Base-by-base conservation (phyloP, 2,888 invertebrate species). In the Criorhina ranunculi region DNA sequence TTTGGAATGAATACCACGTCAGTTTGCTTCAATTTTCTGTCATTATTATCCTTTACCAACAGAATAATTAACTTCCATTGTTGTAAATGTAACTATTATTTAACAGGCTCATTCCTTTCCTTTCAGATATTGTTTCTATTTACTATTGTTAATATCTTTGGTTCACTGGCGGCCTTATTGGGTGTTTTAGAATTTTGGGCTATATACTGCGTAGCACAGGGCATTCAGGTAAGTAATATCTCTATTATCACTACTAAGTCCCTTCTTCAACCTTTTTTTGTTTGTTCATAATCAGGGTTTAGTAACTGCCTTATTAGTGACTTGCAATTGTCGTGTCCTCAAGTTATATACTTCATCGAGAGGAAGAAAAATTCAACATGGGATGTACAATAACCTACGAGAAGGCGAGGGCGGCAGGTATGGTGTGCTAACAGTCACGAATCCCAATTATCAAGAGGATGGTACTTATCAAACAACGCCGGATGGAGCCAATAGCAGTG, bases 281-380 rank as follows among this genome's bases (percentile, higher is more conserved):
- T n/a, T n/a, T n/a, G n/a, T 17, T 55, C 11, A 17, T 59, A 62
- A 42, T 72, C 92, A 95, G 92, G 95, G 95, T 44, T 93, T 95
- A 79, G 92, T 94, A 86, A 93, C 95, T 70, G 93, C 94, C 12
- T 91, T 94, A 88, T 92, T 94, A 79, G 94, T 94, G 66, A 94
- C 94, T 24, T 94, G 94, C 90, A 94, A 94, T 90, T 94, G 94
- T 88, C 92, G 93, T 87, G 89, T 92, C 35, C 76, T 88, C 15
- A 88, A 88, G 67, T 60, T 88, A 11, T 88, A 88, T 55, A 88
- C 88, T 6, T 86, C 87, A n/a, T 86, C 88, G 5, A 82, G 87
- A 51, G 86, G 87, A 15, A 87, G 83, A 1, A 88, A 88, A 66
- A 86, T 87, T 60, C 87, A 88, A 46, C 87, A 88, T 67, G 88